Evolutionary conservation across 2,888 invertebrate genomes (phyloP).

Genomic region (Pseudoips prasinana): DNA sequence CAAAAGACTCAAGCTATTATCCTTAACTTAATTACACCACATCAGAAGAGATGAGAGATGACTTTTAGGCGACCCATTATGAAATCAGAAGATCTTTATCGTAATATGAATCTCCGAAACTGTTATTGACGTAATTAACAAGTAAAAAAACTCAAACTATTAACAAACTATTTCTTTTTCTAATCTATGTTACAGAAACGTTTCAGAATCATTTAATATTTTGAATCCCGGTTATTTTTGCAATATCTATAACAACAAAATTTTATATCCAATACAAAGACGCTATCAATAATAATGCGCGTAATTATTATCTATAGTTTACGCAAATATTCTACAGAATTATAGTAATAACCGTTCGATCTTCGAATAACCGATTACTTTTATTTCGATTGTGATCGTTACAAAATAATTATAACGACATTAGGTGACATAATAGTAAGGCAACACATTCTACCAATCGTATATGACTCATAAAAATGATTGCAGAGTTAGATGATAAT

Average conservation of each 20-base stretch:
- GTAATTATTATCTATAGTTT: constrained; percentile 4
- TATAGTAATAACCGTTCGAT: constrained; percentile 8
- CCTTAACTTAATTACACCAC: too few relatives aligned
- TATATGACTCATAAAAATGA: constrained; percentile 20
- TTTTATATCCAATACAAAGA: constrained; percentile 9
- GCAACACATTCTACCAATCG: constrained; percentile 24
- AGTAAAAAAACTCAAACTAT: too few relatives aligned
- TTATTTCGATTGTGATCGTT: constrained; percentile 23
- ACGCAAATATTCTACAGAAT: constrained; percentile 21
- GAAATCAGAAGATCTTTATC: too few relatives aligned
- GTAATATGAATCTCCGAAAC: too few relatives aligned
- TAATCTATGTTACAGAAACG: too few relatives aligned
- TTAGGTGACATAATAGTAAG: constrained; percentile 28
- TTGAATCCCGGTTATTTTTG: too few relatives aligned
- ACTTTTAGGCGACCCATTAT: too few relatives aligned
- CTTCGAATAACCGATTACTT: constrained; percentile 10
- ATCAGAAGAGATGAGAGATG: too few relatives aligned
- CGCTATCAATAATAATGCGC: constrained; percentile 3
- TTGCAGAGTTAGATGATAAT: constrained; percentile 29
- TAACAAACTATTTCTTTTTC: too few relatives aligned
- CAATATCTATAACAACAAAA: constrained; percentile 10
- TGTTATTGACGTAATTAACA: too few relatives aligned
- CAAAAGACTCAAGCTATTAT: too few relatives aligned
- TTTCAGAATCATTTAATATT: too few relatives aligned
- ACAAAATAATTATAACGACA: constrained; percentile 30